Conservation (phyloP, 2,113 vertebrate genomes). For the Stegastes partitus region DNA sequence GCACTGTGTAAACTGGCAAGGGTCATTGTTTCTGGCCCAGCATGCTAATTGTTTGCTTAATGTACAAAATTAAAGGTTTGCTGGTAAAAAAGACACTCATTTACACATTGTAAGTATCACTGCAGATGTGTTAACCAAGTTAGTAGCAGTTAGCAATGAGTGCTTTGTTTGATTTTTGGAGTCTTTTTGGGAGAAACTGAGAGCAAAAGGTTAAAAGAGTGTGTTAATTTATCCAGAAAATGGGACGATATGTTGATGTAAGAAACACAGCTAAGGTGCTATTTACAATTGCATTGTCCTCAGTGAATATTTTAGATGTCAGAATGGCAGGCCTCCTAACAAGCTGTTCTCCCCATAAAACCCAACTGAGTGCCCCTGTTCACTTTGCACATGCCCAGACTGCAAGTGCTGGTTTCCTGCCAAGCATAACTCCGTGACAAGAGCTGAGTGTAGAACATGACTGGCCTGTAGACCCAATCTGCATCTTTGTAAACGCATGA, state of each 20-base stretch:
- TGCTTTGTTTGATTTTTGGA: conserved; percentile 11
- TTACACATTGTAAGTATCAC: conserved; percentile 92
- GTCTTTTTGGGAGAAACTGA: neutral
- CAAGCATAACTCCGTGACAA: conserved; percentile 13
- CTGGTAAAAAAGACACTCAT: conserved; percentile 89
- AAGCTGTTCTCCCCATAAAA: conserved; percentile 40
- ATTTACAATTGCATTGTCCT: conserved; percentile 24
- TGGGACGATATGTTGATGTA: conserved; percentile 19
- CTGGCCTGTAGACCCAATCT: conserved; percentile 1
- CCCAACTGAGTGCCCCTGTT: conserved; percentile 12
- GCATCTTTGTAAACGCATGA: conserved; percentile 6
- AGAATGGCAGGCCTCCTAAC: conserved; percentile 38
- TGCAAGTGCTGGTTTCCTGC: conserved; percentile 25
- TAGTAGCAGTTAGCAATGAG: conserved; percentile 29
- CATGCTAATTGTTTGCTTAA: conserved; percentile 94
- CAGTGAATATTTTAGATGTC: conserved; percentile 49
- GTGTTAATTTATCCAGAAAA: conserved; percentile 5
- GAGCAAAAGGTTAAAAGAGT: conserved; percentile 16
- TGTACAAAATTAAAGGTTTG: conserved; percentile 87
- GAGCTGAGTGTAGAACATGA: conserved; percentile 16
- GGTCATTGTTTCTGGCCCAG: conserved; percentile 87
- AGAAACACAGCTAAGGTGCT: neutral
- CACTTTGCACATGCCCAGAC: conserved; percentile 53
- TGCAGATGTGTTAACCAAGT: conserved; percentile 89
- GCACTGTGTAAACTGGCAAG: conserved; percentile 84